phyloP scores from a whole-genome alignment of 2,888 invertebrate species.

The Apotomis turbidana region DNA sequence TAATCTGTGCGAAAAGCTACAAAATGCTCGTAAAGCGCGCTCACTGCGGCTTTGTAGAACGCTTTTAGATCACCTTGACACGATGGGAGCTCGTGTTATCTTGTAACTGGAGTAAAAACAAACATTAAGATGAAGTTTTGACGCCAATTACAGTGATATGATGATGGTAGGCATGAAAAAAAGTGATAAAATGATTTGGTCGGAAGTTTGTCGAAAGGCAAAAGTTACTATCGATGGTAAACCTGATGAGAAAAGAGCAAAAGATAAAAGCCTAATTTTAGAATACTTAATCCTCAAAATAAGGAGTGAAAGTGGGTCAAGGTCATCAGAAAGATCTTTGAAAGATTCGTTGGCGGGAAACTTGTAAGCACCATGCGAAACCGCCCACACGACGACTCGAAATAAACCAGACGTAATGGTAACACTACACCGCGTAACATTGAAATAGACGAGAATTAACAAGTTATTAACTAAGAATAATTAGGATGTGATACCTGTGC shows the following conservation, averaged over 20 bases:
- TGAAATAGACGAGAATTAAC: conserved; percentile 53
- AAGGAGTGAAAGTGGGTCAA: conserved; percentile 68
- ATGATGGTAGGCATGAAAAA: neutral
- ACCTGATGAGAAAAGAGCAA: neutral
- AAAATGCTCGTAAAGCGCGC: conserved; percentile 46
- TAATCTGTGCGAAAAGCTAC: conserved; percentile 37
- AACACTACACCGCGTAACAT: conserved; percentile 77
- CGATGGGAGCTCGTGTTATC: conserved; percentile 47
- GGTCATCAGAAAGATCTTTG: conserved; percentile 62
- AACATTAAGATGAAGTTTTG: conserved; percentile 5
- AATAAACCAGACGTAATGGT: conserved; percentile 78
- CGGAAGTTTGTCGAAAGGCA: neutral
- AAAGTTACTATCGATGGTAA: neutral
- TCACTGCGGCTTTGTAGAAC: conserved; percentile 45
- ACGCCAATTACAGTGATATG: conserved; percentile 20
- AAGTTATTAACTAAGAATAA: conserved; percentile 18
- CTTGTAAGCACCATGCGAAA: conserved; percentile 46
- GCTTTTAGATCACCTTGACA: conserved; percentile 74
- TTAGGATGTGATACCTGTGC: neutral
- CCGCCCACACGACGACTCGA: conserved; percentile 72
- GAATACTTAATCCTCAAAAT: conserved; percentile 43
- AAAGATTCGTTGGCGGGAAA: conserved; percentile 43
- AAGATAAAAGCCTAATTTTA: conserved; percentile 29
- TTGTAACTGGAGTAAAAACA: conserved; percentile 36
- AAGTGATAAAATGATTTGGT: too few relatives aligned